Conservation (phyloP, 2,113 vertebrate genomes). For the Poeciliopsis retropinna region DNA sequence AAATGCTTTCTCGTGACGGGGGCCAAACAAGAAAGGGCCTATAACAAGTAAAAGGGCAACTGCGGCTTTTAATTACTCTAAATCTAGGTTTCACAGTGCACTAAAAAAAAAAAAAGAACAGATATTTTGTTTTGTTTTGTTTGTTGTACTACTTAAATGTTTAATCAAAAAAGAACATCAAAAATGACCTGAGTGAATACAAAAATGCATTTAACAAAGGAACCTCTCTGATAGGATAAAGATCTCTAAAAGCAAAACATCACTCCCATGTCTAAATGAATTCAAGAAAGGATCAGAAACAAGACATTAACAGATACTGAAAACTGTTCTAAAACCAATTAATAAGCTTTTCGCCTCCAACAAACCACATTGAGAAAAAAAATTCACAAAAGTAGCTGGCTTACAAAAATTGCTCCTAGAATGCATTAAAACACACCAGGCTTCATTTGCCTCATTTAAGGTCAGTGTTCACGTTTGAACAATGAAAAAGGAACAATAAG, state of each 20-base stretch:
- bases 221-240: not conserved
- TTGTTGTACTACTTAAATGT: too few species aligned
- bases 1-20: constrained; percentile 66
- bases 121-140: not conserved
- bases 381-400: too few species aligned
- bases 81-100: not conserved
- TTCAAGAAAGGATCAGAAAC: not conserved
- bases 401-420: too few species aligned
- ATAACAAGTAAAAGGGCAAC: constrained; percentile 14
- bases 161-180: not conserved
- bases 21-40: constrained; percentile 60
- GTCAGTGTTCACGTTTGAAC: not conserved
- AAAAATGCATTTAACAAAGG: not conserved
- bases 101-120: not conserved
- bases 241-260: not conserved
- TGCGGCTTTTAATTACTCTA: not conserved
- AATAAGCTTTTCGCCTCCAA: not conserved
- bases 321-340: not conserved
- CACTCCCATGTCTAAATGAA: not conserved
- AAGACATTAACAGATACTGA: not conserved
- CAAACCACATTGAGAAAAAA: not conserved
- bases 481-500: not conserved
- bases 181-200: not conserved
- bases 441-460: not conserved
- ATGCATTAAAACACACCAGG: not conserved